phyloP scores from a whole-genome alignment of 35 echinoderm and acorn worm genomes.

The Apostichopus californicus region DNA sequence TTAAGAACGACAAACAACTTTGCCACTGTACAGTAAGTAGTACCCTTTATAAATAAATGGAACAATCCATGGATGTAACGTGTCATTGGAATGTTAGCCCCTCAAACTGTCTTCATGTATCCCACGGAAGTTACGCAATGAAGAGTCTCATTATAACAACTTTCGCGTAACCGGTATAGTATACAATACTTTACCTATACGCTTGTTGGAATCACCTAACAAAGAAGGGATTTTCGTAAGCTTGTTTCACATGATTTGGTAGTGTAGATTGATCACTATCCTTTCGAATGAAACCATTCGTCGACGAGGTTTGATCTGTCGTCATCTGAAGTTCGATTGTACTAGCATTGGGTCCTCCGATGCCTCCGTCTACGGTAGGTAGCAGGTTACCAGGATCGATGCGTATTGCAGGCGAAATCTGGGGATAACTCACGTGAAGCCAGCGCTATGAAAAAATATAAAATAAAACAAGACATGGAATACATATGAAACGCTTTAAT shows the following conservation, averaged over 20 bases:
- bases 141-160: too few species aligned
- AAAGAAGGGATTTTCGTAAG: neutral
- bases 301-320: neutral
- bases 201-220: neutral
- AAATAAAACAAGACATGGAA: neutral
- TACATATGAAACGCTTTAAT: too few species aligned
- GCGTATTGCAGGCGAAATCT: neutral
- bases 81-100: neutral
- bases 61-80: neutral
- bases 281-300: neutral
- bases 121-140: too few species aligned
- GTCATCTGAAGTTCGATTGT: neutral
- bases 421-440: slow-evolving; percentile 21
- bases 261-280: neutral
- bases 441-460: slow-evolving; percentile 22
- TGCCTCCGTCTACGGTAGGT: neutral
- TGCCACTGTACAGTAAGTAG: too few species aligned
- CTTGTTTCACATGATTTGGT: neutral
- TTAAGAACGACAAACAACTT: too few species aligned
- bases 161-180: too few species aligned
- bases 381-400: slow-evolving; percentile 15
- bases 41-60: too few species aligned
- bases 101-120: neutral
- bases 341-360: neutral
- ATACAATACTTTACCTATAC: too few species aligned